phyloP scores from a whole-genome alignment of 2,797 vertebrate genomes.

The Chloroceryle inda region DNA sequence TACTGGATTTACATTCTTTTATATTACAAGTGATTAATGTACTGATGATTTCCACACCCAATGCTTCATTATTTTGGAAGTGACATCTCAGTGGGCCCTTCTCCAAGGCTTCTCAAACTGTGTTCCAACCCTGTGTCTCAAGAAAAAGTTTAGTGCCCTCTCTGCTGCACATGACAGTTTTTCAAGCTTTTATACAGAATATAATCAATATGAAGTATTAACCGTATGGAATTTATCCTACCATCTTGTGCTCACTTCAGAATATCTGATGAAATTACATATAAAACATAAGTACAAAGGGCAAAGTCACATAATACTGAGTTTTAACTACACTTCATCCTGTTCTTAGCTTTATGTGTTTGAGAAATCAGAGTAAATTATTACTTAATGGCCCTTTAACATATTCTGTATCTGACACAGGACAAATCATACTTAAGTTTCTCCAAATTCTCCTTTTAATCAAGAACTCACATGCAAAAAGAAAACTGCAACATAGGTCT shows the following conservation, averaged over 20 bases:
- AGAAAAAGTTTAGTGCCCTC: not conserved
- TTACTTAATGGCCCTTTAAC: not conserved
- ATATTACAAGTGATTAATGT: not conserved
- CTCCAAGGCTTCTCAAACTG: not conserved
- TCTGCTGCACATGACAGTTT: not conserved
- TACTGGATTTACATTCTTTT: not conserved
- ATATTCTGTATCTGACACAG: not conserved
- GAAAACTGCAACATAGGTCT: not conserved
- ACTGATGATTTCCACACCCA: not conserved
- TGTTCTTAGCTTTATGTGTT: not conserved
- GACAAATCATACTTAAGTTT: not conserved
- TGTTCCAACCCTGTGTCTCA: not conserved
- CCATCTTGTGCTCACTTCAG: not conserved
- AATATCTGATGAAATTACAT: not conserved
- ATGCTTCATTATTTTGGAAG: not conserved
- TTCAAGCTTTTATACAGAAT: not conserved
- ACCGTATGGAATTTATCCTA: not conserved
- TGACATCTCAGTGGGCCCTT: not conserved
- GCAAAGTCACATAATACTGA: accelerated
- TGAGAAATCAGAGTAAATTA: not conserved
- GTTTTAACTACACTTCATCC: not conserved
- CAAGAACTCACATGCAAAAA: not conserved
- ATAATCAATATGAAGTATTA: not conserved
- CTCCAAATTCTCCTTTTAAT: slow-evolving; percentile 6
- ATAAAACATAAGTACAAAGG: not conserved